Evolutionary conservation across 2,888 invertebrate species (phyloP).

Genomic region (Schizaphis graminum): DNA sequence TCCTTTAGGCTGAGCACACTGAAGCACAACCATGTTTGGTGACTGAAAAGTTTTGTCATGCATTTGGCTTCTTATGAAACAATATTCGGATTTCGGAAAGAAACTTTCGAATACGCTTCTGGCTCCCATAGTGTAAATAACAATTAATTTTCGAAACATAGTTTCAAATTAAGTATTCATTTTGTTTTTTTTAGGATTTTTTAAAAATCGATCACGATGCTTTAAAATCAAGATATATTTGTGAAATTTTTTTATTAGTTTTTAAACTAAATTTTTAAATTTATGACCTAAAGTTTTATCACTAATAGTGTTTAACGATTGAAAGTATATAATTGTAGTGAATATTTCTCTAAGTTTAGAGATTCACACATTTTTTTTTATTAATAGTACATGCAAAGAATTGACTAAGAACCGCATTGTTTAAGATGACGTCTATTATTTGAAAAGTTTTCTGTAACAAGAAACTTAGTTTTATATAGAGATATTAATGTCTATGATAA

Average conservation of each 20-base stretch:
- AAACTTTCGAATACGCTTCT: neutral
- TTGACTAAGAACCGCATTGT: neutral
- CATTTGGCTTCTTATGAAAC: neutral
- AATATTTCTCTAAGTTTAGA: neutral
- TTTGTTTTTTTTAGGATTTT: neutral
- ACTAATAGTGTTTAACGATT: neutral
- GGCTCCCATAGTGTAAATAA: neutral
- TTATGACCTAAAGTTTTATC: neutral
- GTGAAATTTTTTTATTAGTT: neutral
- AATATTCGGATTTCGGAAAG: conserved; percentile 18
- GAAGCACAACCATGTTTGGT: neutral
- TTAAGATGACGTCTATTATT: neutral
- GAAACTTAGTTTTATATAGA: neutral
- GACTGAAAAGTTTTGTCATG: neutral
- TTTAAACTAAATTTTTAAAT: neutral
- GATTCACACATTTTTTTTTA: neutral
- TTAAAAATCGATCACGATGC: neutral
- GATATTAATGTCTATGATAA: neutral
- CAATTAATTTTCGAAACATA: neutral
- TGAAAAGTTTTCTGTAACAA: neutral
- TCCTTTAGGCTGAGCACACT: neutral
- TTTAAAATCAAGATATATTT: neutral
- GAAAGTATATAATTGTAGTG: neutral
- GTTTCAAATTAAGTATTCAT: neutral
- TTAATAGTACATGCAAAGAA: neutral